Evolutionary conservation across 2,113 vertebrate genomes (phyloP), one percentile per base, ranked within the genome.

Genomic region (Chinchilla lanigera): DNA sequence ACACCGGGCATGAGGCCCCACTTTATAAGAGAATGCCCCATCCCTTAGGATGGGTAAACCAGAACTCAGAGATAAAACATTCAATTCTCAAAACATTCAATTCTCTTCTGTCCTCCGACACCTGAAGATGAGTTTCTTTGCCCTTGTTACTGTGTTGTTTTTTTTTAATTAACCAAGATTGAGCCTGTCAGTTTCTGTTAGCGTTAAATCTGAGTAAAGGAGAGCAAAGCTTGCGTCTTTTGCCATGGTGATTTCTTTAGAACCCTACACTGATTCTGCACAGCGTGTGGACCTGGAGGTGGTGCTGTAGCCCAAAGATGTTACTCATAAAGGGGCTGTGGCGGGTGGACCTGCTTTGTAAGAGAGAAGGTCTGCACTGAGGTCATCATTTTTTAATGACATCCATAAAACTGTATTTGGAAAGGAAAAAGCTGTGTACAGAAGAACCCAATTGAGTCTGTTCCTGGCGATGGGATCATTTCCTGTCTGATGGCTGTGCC

Each of bases 151-250:
- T 30, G 2, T 75, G 65, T 33, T 17, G 11, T 38, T n/a, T 30
- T 3, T 58, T 82, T 71, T 44, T 47, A 69, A 56, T 77, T 82
- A 89, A 61, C 77, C 33, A 86, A 97, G 77, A 94, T 83, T 24
- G 71, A 96, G 30, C 33, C 86, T 93, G 67, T 93, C 89, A 5
- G 50, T 95, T 96, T 97, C 86, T 83, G n/a, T 93, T 87, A 92
- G 67, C 24, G 75, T 80, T 84, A 85, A 87, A 81, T 77, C 56
- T 95, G 86, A 96, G 63, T 50, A 22, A 78, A 52, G 65, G 90
- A 92, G 86, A 78, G 56, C 71, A 89, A 77, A 93, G 22, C 41
- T 58, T 86, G 11, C 1, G 11, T 50, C 12, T 93, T 93, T 73
- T 78, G 47, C 50, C 75, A 28, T 22, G 35, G 84, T 73, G 44